Evolutionary conservation across 2,113 vertebrate genomes (phyloP), one percentile per base, ranked within the genome.

Genomic region (Laterallus jamaicensis): DNA sequence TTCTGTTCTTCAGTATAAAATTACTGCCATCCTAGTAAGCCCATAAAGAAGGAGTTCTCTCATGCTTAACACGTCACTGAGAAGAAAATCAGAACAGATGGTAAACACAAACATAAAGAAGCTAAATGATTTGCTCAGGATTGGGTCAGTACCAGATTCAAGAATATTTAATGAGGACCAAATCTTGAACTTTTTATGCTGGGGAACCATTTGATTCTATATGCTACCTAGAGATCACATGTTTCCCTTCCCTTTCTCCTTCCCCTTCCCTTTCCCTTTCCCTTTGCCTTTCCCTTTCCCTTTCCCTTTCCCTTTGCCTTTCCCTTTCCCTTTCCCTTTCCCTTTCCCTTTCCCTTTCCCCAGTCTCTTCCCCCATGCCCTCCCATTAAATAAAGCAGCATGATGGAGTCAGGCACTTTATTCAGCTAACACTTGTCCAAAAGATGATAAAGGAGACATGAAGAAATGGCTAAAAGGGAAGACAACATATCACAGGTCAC

Each of bases 371-470:
- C n/a, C n/a, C 40, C 12, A 13, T 12, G 40, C 40, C 40, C 40
- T 40, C 40, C 40, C 40, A 40, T 40, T 40, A 40, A 55, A 67
- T 8, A 11, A 79, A 82, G 31, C 18, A 82, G 56, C 13, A 24
- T 0, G 0, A 50, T 55, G 26, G 26, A 86, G 8, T 55, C 26
- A n/a, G 24, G 5, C 35, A 37, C 24, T 73, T 88, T 64, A n/a
- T 62, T 62, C 64, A 60, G 12, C 12, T 83, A 37, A 31, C 20
- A n/a, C 3, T 20, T 32, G 6, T 6, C 32, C 22, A 35, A 56
- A 64, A 35, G 35, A 13, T 37, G 35, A 80, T 58, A 16, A 56
- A 80, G n/a, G 29, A 73, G 7, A 3, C 11, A 29, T 0, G 1
- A 4, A 77, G 35, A 69, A 78, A 40, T 42, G 16, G 9, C 26